Conservation (phyloP, 2,888 invertebrate genomes). For the Platycheirus albimanus region DNA sequence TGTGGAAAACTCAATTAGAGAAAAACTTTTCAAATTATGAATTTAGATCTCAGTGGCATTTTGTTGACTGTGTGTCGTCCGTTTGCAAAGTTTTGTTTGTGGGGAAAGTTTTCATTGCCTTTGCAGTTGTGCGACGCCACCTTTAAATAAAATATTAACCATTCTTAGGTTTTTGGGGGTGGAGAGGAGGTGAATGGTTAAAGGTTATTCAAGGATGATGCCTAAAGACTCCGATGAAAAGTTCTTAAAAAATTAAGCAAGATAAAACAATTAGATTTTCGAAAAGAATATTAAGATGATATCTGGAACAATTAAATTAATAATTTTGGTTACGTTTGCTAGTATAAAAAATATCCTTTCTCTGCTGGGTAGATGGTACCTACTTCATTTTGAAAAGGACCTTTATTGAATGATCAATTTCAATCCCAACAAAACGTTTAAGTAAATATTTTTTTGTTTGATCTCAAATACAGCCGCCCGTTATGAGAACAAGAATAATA, state of each 20-base stretch:
- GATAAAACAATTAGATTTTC: background rate
- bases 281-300: background rate
- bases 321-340: no score
- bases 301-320: background rate
- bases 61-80: conserved; percentile 55
- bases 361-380: no score
- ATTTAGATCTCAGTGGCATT: conserved; percentile 57
- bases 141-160: background rate
- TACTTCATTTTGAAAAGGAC: no score
- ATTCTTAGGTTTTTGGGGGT: background rate
- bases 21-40: conserved; percentile 72
- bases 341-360: background rate
- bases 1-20: conserved; percentile 64
- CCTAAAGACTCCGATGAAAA: no score
- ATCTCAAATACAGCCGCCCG: no score
- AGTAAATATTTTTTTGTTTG: no score
- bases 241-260: no score
- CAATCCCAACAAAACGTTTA: no score
- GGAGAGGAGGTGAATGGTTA: no score
- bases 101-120: conserved; percentile 14
- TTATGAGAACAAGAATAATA: no score
- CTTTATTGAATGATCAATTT: no score
- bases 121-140: background rate
- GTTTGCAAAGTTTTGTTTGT: conserved; percentile 21
- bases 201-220: no score